Evolutionary conservation across 2,797 vertebrate species (phyloP), one percentile per base, ranked within the genome.

Genomic region (Manis javanica): DNA sequence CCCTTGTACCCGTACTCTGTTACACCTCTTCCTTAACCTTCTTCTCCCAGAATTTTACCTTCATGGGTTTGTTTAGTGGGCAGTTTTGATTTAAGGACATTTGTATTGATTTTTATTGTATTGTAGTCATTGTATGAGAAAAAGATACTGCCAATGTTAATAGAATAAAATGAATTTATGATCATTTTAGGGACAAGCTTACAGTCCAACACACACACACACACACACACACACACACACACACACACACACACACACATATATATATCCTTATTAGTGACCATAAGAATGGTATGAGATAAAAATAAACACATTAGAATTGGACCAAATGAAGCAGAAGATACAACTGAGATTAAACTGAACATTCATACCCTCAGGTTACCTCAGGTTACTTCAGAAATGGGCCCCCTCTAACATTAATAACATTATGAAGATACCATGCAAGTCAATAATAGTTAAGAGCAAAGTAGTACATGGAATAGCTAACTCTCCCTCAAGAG

Each of bases 161-260:
- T 57, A 79, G 23, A 92, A 90, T 79, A 66, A 81, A 91, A 91
- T 82, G 19, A 87, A 6, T 64, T 84, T 84, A 72, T 7, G 24
- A 57, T 78, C 23, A 86, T 61, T 59, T 78, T 69, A 49, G 19
- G 31, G 61, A 55, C 74, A 69, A 66, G 26, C 19, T 75, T 63
- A 51, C 13, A 74, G 10, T 87, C 55, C 66, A 87, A 34, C 42
- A 19, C 69, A 7, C 31, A 49, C 11, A 19, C 4, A 37, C 37
- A 37, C 37, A 37, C 37, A 37, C 37, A n/a, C n/a, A n/a, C n/a
- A n/a, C n/a, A n/a, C n/a, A n/a, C n/a, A n/a, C n/a, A n/a, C n/a
- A n/a, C n/a, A n/a, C n/a, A n/a, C n/a, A n/a, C n/a, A n/a, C n/a
- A n/a, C n/a, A n/a, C n/a, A n/a, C n/a, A n/a, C n/a, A n/a, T n/a